Percentiles rank a stretch among this genome's conserved stretches.
Evolutionary conservation across 1,140 invertebrate genomes (phyloP).

Genomic region (Lordiphosa collinella): DNA sequence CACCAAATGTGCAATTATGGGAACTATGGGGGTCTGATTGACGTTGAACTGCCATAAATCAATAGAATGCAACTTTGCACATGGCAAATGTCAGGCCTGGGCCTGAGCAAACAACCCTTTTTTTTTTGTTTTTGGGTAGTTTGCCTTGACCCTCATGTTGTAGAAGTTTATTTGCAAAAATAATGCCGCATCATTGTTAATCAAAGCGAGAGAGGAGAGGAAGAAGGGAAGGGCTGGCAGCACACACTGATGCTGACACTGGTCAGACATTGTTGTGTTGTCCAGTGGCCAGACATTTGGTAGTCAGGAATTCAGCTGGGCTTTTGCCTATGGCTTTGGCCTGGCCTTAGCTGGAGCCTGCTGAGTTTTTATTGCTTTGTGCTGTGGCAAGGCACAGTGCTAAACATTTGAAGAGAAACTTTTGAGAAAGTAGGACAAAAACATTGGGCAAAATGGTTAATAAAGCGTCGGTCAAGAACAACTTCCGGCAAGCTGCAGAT

Average conservation of each 20-base stretch:
- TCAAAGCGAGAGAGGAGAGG: constrained; percentile 33
- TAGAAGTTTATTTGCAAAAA: constrained; percentile 68
- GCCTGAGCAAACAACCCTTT: constrained; percentile 34
- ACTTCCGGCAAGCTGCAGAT: too few species aligned
- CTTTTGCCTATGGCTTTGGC: constrained; percentile 34
- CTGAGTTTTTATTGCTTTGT: constrained; percentile 44
- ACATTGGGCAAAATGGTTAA: too few species aligned
- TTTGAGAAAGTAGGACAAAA: too few species aligned
- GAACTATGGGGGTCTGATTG: constrained; percentile 48
- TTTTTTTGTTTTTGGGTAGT: not conserved
- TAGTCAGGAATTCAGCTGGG: constrained; percentile 46
- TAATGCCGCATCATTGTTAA: constrained; percentile 74
- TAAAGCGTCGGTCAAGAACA: too few species aligned
- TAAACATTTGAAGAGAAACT: too few species aligned
- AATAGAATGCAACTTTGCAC: constrained; percentile 69
- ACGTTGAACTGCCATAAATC: constrained; percentile 59
- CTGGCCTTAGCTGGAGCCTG: constrained; percentile 1
- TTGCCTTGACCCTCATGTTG: constrained; percentile 1
- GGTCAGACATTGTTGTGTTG: constrained; percentile 56
- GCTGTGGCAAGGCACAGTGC: not conserved
- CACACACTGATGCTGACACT: constrained; percentile 35
- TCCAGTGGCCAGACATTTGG: constrained; percentile 50
- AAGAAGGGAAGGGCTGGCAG: constrained; percentile 1
- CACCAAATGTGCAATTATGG: constrained; percentile 72
- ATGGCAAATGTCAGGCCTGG: constrained; percentile 48